A percentile compares a stretch with the other conserved stretches of the same genome.
These are phyloP conservation scores for Heliothis virescens DNA, from an alignment of 1,140 invertebrate species.

Conservation along the genomic window DNA sequence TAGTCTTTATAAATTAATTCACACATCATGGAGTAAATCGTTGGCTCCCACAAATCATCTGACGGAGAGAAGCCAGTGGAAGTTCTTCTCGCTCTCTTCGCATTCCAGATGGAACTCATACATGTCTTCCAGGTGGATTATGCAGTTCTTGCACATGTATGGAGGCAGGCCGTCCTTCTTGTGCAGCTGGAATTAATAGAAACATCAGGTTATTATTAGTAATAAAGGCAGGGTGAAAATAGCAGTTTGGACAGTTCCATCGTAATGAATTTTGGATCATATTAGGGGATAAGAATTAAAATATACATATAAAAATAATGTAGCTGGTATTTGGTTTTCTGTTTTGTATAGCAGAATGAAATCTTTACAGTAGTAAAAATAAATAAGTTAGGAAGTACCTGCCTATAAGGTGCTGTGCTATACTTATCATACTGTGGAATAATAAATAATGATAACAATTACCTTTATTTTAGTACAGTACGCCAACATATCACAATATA, in stretches of 20 bases:
- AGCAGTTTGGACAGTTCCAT: too few species aligned
- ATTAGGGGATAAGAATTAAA: neutral
- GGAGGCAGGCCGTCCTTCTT: slow-evolving; percentile 73
- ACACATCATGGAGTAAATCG: neutral
- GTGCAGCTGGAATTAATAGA: slow-evolving; percentile 58
- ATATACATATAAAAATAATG: neutral
- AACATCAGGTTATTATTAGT: too few species aligned
- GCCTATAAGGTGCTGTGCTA: too few species aligned
- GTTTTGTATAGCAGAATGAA: too few species aligned
- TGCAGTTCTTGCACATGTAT: slow-evolving; percentile 76
- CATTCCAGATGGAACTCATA: slow-evolving; percentile 73
- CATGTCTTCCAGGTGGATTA: slow-evolving; percentile 66
- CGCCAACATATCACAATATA: slow-evolving; percentile 73
- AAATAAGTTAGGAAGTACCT: too few species aligned
- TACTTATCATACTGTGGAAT: too few species aligned
- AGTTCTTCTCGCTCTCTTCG: slow-evolving; percentile 67
- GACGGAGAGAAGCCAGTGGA: slow-evolving; percentile 50
- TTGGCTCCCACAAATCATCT: neutral
- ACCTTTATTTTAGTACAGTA: slow-evolving; percentile 75
- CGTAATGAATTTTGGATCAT: too few species aligned
- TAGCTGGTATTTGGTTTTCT: too few species aligned
- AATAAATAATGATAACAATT: slow-evolving; percentile 7
- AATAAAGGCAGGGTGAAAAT: too few species aligned
- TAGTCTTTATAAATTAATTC: neutral
- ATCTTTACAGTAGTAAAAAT: too few species aligned